A percentile compares a stretch with the other conserved stretches of the same genome.
These are phyloP conservation scores for Pterocles gutturalis DNA, from an alignment of 2,113 vertebrate genomes.

Conservation along the genomic window DNA sequence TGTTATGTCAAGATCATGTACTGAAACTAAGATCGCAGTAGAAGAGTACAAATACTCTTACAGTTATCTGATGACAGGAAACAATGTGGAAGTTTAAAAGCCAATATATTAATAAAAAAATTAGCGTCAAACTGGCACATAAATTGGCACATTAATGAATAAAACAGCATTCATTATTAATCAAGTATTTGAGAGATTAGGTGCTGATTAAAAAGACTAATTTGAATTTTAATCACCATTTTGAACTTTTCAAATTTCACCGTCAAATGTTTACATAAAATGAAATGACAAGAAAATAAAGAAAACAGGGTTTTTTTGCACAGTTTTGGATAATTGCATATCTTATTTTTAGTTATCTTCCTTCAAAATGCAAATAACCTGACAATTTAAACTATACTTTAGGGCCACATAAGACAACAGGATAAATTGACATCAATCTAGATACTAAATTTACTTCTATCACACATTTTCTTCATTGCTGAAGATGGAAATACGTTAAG, in stretches of 20 bases:
- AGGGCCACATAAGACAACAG: not conserved
- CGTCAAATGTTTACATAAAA: not conserved
- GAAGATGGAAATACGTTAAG: not conserved
- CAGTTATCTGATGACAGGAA: not conserved
- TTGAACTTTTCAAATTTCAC: conserved; percentile 15
- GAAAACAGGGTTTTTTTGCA: not conserved
- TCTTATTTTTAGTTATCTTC: not conserved
- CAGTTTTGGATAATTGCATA: not conserved
- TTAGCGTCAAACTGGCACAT: not conserved
- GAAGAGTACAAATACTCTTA: not conserved
- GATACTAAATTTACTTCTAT: not conserved
- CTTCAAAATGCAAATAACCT: not conserved
- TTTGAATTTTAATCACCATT: conserved; percentile 41
- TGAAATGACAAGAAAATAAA: conserved; percentile 14
- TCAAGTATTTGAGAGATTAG: conserved; percentile 20
- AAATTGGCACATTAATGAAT: not conserved
- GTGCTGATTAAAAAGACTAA: not conserved
- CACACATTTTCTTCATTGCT: not conserved
- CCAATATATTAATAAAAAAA: not conserved
- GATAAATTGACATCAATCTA: not conserved
- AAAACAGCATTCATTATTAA: not conserved
- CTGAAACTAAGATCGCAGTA: not conserved
- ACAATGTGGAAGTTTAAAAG: not conserved
- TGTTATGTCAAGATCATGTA: fast-evolving
- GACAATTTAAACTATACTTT: not conserved